A percentile compares a stretch with the other conserved stretches of the same genome.
These are phyloP conservation scores for Zygaena filipendulae DNA, from an alignment of 2,888 invertebrate species.

Conservation along the genomic window DNA sequence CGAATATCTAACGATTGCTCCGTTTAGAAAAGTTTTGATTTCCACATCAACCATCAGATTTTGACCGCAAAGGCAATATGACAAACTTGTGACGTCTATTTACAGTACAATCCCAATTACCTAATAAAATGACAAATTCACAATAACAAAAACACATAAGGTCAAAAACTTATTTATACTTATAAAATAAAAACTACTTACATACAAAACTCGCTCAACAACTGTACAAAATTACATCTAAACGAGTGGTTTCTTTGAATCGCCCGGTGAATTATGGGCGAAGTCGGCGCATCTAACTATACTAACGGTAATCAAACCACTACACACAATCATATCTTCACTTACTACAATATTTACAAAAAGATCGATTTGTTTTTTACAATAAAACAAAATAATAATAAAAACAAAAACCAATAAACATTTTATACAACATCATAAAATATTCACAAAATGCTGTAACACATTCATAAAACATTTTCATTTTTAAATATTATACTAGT, in stretches of 20 bases:
- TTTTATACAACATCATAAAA: conserved; percentile 68
- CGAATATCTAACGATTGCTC: conserved; percentile 66
- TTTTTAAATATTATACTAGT: too few species aligned
- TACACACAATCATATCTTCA: too few species aligned
- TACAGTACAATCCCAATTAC: conserved; percentile 77
- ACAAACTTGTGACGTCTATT: conserved; percentile 65
- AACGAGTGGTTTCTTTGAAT: conserved; percentile 64
- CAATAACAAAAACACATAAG: conserved; percentile 64
- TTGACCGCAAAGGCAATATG: conserved; percentile 53
- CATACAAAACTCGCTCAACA: conserved; percentile 62
- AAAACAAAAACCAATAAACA: too few species aligned
- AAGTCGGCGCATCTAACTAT: conserved; percentile 46
- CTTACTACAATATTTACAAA: too few species aligned
- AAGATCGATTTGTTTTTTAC: conserved; percentile 51
- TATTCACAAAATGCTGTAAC: conserved; percentile 68
- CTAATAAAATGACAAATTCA: conserved; percentile 78
- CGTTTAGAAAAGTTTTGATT: conserved; percentile 66
- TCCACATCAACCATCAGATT: conserved; percentile 64
- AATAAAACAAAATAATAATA: conserved; percentile 66
- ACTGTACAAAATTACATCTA: conserved; percentile 66
- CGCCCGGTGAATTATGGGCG: conserved; percentile 44
- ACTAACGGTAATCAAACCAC: too few species aligned
- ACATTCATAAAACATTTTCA: conserved; percentile 69
- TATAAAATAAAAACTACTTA: conserved; percentile 60
- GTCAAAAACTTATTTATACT: conserved; percentile 55